Evolutionary conservation across 1,140 invertebrate genomes (phyloP).

Genomic region (Rhynchophorus ferrugineus): DNA sequence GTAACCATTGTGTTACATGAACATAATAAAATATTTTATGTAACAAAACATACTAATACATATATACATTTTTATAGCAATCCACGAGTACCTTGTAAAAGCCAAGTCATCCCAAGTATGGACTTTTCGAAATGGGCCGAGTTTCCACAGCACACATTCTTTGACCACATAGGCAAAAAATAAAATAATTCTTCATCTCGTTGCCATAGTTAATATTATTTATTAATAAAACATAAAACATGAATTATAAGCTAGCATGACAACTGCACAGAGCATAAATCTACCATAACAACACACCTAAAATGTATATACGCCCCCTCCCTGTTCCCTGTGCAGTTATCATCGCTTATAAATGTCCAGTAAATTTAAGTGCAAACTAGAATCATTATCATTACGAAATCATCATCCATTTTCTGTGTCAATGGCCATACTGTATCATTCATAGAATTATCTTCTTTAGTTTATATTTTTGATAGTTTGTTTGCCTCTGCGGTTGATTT

Average conservation of each 20-base stretch:
- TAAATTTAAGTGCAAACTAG: no score
- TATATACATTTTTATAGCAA: slow-evolving; percentile 63
- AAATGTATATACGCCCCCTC: no score
- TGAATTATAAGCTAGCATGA: neutral
- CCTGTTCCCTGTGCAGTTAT: no score
- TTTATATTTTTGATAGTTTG: no score
- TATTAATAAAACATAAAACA: slow-evolving; percentile 8
- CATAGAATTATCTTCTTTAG: no score
- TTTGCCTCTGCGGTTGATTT: no score
- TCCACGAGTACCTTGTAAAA: slow-evolving; percentile 81
- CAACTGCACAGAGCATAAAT: neutral
- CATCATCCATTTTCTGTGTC: no score
- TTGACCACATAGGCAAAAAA: slow-evolving; percentile 18
- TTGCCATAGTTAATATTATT: slow-evolving; percentile 16
- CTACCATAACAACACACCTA: neutral
- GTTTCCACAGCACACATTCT: slow-evolving; percentile 39
- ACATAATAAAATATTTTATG: neutral
- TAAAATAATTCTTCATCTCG: slow-evolving; percentile 1
- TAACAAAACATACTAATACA: neutral
- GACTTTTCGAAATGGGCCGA: slow-evolving; percentile 86
- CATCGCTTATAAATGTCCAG: no score
- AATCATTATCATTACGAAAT: no score
- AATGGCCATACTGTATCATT: no score
- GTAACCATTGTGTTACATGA: no score
- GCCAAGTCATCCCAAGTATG: slow-evolving; percentile 74